A percentile compares a stretch with the other conserved stretches of the same genome.
These are phyloP conservation scores for Neosilurus hyrtlii DNA, from an alignment of 2,797 vertebrate genomes.

Conservation along the genomic window DNA sequence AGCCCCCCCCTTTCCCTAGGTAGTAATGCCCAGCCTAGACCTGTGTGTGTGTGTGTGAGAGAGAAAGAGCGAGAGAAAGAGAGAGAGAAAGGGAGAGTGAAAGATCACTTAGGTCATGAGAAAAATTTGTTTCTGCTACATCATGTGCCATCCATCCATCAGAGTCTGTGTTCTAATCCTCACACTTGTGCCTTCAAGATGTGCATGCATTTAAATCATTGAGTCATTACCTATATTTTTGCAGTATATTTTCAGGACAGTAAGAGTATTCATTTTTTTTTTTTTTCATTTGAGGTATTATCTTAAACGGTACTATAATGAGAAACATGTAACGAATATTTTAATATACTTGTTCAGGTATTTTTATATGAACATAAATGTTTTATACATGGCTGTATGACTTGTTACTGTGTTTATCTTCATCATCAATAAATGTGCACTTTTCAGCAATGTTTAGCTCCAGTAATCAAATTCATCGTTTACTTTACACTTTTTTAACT, in stretches of 20 bases:
- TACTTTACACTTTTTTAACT: neutral
- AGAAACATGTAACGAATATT: constrained; percentile 4
- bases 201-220: constrained; percentile 36
- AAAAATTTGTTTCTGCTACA: constrained; percentile 3
- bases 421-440: constrained; percentile 34
- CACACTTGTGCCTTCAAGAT: constrained; percentile 40
- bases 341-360: constrained; percentile 1
- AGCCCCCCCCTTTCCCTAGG: constrained; percentile 72
- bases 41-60: constrained; percentile 40
- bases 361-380: constrained; percentile 35
- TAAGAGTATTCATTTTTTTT: neutral
- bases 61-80: constrained; percentile 11
- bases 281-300: neutral
- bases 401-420: constrained; percentile 1
- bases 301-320: constrained; percentile 1
- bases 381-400: constrained; percentile 13
- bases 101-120: neutral
- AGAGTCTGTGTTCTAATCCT: constrained; percentile 9
- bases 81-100: constrained; percentile 34
- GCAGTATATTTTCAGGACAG: constrained; percentile 12
- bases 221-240: constrained; percentile 31
- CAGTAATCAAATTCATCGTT: constrained; percentile 13
- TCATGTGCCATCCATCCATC: constrained; percentile 28
- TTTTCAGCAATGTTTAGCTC: constrained; percentile 23
- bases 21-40: constrained; percentile 67